Percentiles rank a stretch among this genome's conserved stretches.
Conservation (phyloP, 2,113 vertebrate species). For the Poeciliopsis prolifica region DNA sequence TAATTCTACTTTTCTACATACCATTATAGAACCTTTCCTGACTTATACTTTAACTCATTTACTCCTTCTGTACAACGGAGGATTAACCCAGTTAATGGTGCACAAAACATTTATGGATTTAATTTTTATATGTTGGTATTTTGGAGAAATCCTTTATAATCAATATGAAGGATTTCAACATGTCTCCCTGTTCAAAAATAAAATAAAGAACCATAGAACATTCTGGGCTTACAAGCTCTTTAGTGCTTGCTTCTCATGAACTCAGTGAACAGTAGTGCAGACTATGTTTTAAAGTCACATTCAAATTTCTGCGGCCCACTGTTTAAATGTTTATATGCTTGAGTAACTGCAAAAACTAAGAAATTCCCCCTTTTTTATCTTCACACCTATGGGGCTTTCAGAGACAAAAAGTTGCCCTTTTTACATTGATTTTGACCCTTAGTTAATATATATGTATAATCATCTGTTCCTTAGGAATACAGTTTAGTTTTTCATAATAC, state of each 20-base stretch:
- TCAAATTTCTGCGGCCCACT: neutral
- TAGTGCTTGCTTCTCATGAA: neutral
- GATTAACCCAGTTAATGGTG: neutral
- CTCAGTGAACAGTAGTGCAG: neutral
- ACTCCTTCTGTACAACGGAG: neutral
- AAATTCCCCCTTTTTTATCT: conserved; percentile 30
- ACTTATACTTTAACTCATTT: neutral
- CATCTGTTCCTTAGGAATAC: neutral
- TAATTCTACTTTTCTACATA: neutral
- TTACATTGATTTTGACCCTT: neutral
- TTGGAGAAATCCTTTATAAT: neutral
- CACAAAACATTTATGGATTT: neutral
- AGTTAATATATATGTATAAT: neutral
- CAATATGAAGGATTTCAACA: neutral
- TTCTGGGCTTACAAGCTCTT: neutral
- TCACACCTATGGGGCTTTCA: conserved; percentile 24
- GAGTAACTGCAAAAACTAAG: conserved; percentile 47
- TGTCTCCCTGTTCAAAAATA: neutral
- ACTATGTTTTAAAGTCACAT: neutral
- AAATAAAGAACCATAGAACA: conserved; percentile 3
- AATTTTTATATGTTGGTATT: neutral
- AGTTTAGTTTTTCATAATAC: neutral
- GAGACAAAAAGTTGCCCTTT: conserved; percentile 31
- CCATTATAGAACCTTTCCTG: neutral
- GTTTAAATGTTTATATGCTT: conserved; percentile 8